Evolutionary conservation across 2,113 vertebrate species (phyloP), one percentile per base, ranked within the genome.

Genomic region (Dipodomys spectabilis): DNA sequence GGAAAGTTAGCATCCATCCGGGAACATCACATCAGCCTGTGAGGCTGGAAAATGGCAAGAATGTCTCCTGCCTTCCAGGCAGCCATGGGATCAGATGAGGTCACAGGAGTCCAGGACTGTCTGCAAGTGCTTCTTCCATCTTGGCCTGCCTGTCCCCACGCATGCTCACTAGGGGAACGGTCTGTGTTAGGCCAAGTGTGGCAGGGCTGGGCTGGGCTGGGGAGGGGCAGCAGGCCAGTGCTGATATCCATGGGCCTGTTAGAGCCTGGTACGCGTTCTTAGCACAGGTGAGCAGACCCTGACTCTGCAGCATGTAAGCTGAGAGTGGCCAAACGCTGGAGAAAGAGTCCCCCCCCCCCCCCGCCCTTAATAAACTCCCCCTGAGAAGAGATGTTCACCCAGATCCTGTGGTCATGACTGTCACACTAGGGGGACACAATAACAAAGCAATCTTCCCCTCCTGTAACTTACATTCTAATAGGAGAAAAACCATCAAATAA

Each of bases 161-260:
- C 98, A 98, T 98, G 95, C 97, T 99, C 95, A 97, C 98, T 0
- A 98, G 0, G 98, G 98, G 39, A 99, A 99, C 98, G 98, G 0
- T 98, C 77, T 99, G 98, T 0, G 98, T 99, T 0, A 98, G 98
- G 98, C 99, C 97, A 98, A 27, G 18, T 23, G 95, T 99, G 98
- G 98, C 93, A 98, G 73, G 98, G 96, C 0, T 99, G 53, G 15
- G 53, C 53, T 57, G 53, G 53, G 13, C 53, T 3, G 16, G 9
- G 9, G 49, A 98, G 4, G 98, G 98, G 0, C 98, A 98, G 97
- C 98, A 99, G 10, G 97, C 98, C 84, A 98, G 97, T 25, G 98
- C 96, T 0, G 98, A 98, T 80, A 98, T 83, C 79, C 68, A 39
- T 39, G 35, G 35, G 35, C 35, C 35, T 39, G 35, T 39, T 39